Percentiles rank a stretch among this genome's conserved stretches.
phyloP scores from a whole-genome alignment of 2,888 invertebrate species.

The Drosophila subquinaria region DNA sequence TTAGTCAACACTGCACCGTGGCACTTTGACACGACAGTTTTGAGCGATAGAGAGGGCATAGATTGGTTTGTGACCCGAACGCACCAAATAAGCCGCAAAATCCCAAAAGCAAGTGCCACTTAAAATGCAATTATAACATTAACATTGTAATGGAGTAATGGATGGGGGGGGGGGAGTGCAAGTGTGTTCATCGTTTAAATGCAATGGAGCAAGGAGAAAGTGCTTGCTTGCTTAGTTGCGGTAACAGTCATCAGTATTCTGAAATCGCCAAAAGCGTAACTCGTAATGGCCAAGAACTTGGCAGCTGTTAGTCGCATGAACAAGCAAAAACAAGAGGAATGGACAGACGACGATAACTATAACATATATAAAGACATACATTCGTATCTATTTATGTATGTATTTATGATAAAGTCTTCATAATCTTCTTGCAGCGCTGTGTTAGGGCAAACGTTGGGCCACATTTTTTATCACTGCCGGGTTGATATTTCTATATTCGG shows the following conservation, averaged over 20 bases:
- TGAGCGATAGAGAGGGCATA: neutral
- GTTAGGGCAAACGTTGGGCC: too few species aligned
- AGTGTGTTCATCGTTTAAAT: neutral
- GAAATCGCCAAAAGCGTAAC: neutral
- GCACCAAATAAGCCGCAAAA: conserved; percentile 22
- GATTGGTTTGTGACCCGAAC: conserved; percentile 1
- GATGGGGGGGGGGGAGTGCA: neutral
- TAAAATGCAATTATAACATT: conserved; percentile 64
- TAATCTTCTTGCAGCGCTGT: too few species aligned
- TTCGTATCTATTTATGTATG: too few species aligned
- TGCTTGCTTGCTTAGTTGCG: neutral
- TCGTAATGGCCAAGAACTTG: neutral
- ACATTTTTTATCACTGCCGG: too few species aligned
- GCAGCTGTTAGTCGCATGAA: conserved; percentile 1
- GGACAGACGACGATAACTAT: too few species aligned
- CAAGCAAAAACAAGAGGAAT: neutral
- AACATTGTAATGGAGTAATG: neutral
- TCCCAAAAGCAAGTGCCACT: conserved; percentile 44
- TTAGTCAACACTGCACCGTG: neutral
- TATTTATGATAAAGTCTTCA: too few species aligned
- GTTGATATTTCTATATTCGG: too few species aligned
- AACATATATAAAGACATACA: too few species aligned
- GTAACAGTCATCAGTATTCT: neutral
- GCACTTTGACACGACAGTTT: neutral
- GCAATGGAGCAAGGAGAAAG: neutral